Evolutionary conservation across 2,797 vertebrate species (phyloP), one percentile per base, ranked within the genome.

Genomic region (Leontopithecus rosalia): DNA sequence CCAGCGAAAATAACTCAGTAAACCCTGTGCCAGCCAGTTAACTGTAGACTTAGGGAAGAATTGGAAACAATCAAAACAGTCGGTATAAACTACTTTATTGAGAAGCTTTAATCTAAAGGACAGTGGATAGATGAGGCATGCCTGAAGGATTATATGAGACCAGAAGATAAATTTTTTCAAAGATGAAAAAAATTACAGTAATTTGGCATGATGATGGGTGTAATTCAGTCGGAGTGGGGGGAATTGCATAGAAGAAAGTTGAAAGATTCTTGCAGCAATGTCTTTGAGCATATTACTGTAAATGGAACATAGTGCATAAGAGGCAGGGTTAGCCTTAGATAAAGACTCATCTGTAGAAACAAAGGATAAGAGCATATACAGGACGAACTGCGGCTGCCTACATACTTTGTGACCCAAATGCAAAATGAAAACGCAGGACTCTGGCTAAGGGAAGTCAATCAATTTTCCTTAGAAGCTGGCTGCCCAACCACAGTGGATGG

Each of bases 171-270:
- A 15, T 7, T 67, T 61, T 64, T 81, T 75, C 30, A 89, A 93
- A 94, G 57, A 33, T 70, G 64, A 89, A 48, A 92, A 7, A 96
- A 96, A 91, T 91, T 20, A 75, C 26, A 94, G 52, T 10, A 94
- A 94, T 76, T 92, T 80, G 41, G 4, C 26, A 30, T 90, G 41
- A 46, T 81, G 64, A 57, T 30, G 58, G 13, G 0, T 58, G 12
- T 72, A 39, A 67, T 43, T 92, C 1, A 39, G 39, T 28, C 22
- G 4, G 15, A 43, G 86, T 55, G 6, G 5, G 48, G 79, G n/a
- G 50, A 90, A 77, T 46, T 52, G 30, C 67, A 52, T 24, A 36
- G 48, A 41, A 67, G 33, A 91, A 91, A 85, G 55, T n/a, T 73
- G 48, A 73, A 70, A 55, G 72, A 55, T 55, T 77, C 19, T 79